These are phyloP conservation scores for Dreissena rostriformis DNA, from an alignment of 1,140 invertebrate species.

Conservation along the genomic window DNA sequence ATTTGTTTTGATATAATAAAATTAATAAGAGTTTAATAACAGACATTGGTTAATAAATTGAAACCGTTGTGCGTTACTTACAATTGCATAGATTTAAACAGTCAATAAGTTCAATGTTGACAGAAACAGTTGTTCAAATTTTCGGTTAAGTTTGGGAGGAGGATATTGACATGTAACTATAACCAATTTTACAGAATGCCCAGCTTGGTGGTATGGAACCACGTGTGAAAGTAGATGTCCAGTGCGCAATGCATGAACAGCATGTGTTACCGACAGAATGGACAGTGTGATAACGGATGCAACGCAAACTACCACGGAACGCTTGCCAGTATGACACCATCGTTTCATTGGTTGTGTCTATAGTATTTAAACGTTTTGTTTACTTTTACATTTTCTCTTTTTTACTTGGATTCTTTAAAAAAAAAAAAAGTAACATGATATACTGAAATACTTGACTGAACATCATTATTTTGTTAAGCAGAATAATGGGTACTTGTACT, in stretches of 20 bases:
- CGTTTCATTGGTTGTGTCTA: neutral
- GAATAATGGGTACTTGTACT: no score
- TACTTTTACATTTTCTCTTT: no score
- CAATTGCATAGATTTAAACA: neutral
- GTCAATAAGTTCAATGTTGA: no score
- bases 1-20: no score
- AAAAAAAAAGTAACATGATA: no score
- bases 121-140: neutral
- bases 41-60: neutral
- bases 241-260: slow-evolving; percentile 18
- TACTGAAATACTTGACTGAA: no score
- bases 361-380: neutral
- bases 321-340: no score
- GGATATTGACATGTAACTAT: neutral
- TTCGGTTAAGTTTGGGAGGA: neutral
- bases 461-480: no score
- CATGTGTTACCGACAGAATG: neutral
- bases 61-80: neutral
- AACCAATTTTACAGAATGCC: slow-evolving; percentile 5
- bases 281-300: slow-evolving; percentile 31
- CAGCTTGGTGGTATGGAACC: slow-evolving; percentile 14
- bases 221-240: slow-evolving; percentile 38
- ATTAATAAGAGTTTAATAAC: neutral
- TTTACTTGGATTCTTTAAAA: no score
- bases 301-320: slow-evolving; percentile 14